Conservation (phyloP, 2,797 vertebrate species). For the Alexandromys oeconomus region DNA sequence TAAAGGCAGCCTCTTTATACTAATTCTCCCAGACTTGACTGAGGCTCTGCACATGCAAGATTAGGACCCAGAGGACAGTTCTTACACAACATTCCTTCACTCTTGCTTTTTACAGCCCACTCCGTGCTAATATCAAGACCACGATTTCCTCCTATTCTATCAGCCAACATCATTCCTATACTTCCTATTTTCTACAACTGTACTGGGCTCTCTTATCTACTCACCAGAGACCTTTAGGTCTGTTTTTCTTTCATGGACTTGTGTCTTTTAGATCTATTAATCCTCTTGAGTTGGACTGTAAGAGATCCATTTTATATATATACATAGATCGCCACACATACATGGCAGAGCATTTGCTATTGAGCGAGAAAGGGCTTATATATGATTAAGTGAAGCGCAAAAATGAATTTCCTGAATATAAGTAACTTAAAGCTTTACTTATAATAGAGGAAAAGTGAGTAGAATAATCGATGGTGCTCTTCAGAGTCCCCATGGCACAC, state of each 20-base stretch:
- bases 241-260: constrained; percentile 4
- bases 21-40: background rate
- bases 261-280: background rate
- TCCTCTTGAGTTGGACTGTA: background rate
- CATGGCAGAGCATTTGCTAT: background rate
- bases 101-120: background rate
- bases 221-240: background rate
- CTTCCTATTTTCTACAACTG: background rate
- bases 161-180: background rate
- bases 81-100: background rate
- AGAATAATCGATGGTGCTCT: background rate
- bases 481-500: background rate
- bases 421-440: background rate
- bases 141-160: background rate
- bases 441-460: background rate
- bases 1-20: background rate
- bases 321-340: background rate
- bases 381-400: background rate
- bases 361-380: background rate
- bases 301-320: background rate
- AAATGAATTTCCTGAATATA: background rate
- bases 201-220: background rate
- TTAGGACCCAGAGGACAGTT: background rate
- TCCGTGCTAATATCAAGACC: background rate
- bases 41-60: background rate